Evolutionary conservation across 2,113 vertebrate species (phyloP), one percentile per base, ranked within the genome.

Genomic region (Larimichthys polyactis): DNA sequence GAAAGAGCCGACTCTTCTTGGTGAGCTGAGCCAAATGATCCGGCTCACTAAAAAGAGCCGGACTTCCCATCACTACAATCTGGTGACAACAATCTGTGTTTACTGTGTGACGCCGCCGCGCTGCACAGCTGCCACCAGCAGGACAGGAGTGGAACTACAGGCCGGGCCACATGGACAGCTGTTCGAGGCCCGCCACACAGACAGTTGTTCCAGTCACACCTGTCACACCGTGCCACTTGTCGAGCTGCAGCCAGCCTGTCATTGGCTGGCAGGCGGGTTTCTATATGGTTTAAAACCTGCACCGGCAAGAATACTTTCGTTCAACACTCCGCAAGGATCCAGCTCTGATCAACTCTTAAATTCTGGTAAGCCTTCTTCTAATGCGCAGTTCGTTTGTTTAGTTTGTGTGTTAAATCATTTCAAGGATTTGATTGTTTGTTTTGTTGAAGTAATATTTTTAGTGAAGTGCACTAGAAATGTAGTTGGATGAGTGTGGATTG

Each of bases 71-170:
- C 27, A 27, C 27, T 27, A 27, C n/a, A n/a, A n/a, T n/a, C n/a
- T n/a, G 49, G 19, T 5, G 36, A 40, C 36, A 40, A 71, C 60
- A 48, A 2, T 64, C 48, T 75, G 22, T 90, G 85, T 91, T 90
- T 92, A 93, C 85, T 69, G 75, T 52, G 40, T 32, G 32, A 32
- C 32, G 32, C 29, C 29, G 29, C 3, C 29, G 29, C 29, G 29
- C 3, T 14, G 44, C 80, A 0, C 20, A 86, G 83, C 74, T 77
- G 91, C 89, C 91, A 0, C 74, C 83, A 10, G 40, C 83, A 86
- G 91, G 84, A 46, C 86, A 63, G 90, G 93, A 59, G 87, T 66
- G 36, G 76, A 80, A 89, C 0, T 10, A 20, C 87, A 90, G 11
- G 22, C 11, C 29, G 2, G 27, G 29, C 29, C 29, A 29, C 29